Base-by-base conservation (phyloP, 2,888 invertebrate genomes). In the Lithodes maja region DNA sequence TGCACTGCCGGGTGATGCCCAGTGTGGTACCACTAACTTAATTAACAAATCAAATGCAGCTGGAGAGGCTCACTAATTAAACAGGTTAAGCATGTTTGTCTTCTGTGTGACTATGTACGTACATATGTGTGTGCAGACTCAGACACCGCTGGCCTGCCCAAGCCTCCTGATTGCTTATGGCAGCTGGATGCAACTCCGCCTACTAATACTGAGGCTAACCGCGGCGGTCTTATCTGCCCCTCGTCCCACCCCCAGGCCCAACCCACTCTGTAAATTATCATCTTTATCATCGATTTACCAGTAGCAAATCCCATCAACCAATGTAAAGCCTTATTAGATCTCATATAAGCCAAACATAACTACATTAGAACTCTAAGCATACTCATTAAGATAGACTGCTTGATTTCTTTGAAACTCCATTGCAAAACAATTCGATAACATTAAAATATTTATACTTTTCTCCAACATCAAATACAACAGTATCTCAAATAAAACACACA, bases 141-240 rank as follows among this genome's bases (percentile, higher is more conserved):
- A n/a, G 17, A 71, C 71, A n/a, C 15, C 0, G 15, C 71, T 71
- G 71, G n/a, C 71, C 71, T 71, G 71, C 7, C 71, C 71, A 3
- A 71, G 71, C 71, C 71, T 71, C 71, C 15, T 12, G 71, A 71
- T n/a, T n/a, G 71, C 71, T 71, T 71, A n/a, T 15, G 52, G 82
- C 82, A 61, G 75, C 86, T 55, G 81, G 84, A 75, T 54, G 87
- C 78, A 50, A 52, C 61, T 74, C 74, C 80, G 86, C 86, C 81
- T 86, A 86, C 88, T 89, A 89, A 89, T 55, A 74, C 54, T 79
- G 79, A 79, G 79, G 54, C 53, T 17, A n/a, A 53, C 50, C 74
- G 88, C 85, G 50, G 85, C 71, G 80, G 80, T 89, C 88, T 89
- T 89, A 89, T 89, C 85, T 74, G 74, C 88, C 80, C 88, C 88